Conservation (phyloP, 2,888 invertebrate genomes). For the Eulithis prunata region DNA sequence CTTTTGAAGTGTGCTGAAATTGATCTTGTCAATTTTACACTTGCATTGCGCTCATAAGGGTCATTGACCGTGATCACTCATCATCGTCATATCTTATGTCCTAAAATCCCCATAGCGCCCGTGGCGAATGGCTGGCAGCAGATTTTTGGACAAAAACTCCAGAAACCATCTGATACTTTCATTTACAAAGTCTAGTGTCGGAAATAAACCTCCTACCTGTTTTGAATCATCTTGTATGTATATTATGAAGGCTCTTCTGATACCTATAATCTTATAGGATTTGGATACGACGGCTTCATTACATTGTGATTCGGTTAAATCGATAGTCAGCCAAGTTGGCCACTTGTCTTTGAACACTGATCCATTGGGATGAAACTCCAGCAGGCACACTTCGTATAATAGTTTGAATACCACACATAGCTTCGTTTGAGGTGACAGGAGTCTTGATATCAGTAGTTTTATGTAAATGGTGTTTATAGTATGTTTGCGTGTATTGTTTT, state of each 20-base stretch:
- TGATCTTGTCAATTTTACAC: slow-evolving; percentile 10
- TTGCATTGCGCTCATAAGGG: not conserved
- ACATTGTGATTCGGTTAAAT: slow-evolving; percentile 25
- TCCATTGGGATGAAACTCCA: slow-evolving; percentile 37
- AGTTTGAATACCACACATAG: slow-evolving; percentile 10
- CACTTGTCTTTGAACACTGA: slow-evolving; percentile 35
- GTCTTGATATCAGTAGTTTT: too few relatives aligned
- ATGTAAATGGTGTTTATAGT: too few relatives aligned
- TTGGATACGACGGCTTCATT: slow-evolving; percentile 8
- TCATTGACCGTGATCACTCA: too few relatives aligned
- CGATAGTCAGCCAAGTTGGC: slow-evolving; percentile 30
- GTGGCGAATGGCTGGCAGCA: too few relatives aligned
- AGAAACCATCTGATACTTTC: too few relatives aligned
- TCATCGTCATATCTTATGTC: too few relatives aligned
- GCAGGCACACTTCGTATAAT: slow-evolving; percentile 27
- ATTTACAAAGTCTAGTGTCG: too few relatives aligned
- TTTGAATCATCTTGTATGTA: not conserved
- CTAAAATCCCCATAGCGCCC: too few relatives aligned
- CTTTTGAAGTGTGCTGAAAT: slow-evolving; percentile 13
- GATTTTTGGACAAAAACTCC: too few relatives aligned
- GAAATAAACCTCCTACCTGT: too few relatives aligned
- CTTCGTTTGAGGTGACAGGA: too few relatives aligned
- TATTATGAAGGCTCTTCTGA: not conserved
- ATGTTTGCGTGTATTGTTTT: too few relatives aligned
- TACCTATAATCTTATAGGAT: slow-evolving; percentile 9